Conservation (phyloP, 2,888 invertebrate genomes). For the Gymnosoma rotundatum region DNA sequence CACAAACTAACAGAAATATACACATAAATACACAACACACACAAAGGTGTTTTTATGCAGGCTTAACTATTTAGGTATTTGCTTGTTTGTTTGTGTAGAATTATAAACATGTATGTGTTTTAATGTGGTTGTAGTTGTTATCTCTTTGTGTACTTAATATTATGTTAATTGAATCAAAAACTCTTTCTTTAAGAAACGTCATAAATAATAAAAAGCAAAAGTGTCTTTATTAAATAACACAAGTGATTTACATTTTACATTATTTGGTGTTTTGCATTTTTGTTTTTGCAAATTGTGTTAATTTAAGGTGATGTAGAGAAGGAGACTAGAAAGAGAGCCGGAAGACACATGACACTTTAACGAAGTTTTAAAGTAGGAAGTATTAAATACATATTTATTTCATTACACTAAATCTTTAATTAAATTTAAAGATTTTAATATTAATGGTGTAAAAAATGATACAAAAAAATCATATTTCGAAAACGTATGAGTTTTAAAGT, state of each 20-base stretch:
- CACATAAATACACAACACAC: not conserved
- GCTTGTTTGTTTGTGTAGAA: not conserved
- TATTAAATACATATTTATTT: too few species aligned
- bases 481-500: too few species aligned
- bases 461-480: too few species aligned
- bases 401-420: too few species aligned
- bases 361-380: not conserved
- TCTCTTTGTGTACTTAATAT: slow-evolving; percentile 20
- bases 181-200: slow-evolving; percentile 28
- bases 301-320: not conserved
- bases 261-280: slow-evolving; percentile 15
- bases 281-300: not conserved
- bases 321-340: too few species aligned
- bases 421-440: too few species aligned
- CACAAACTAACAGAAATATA: not conserved
- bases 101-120: not conserved
- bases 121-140: slow-evolving; percentile 1
- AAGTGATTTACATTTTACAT: slow-evolving; percentile 26
- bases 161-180: slow-evolving; percentile 37
- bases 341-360: not conserved
- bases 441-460: too few species aligned
- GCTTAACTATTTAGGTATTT: not conserved
- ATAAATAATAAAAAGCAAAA: slow-evolving; percentile 40
- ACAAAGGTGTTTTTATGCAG: not conserved
- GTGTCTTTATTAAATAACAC: slow-evolving; percentile 34